Percentiles rank a stretch among this genome's conserved stretches.
Evolutionary conservation across 1,140 invertebrate genomes (phyloP).

Genomic region (Drosophila kurseongensis): DNA sequence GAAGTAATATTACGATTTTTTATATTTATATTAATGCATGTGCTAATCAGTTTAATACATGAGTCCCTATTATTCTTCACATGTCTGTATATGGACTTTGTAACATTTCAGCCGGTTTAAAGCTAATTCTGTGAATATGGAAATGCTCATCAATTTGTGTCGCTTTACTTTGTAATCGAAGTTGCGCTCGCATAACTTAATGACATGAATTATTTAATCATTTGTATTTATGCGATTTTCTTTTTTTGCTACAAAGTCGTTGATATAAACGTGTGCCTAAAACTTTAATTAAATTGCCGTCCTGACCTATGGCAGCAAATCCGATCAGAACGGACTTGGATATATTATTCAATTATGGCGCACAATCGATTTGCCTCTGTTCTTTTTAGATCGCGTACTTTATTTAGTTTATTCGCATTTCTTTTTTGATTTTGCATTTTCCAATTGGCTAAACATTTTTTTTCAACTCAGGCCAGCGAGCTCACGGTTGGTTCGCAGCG

Average conservation of each 20-base stretch:
- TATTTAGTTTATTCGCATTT: constrained; percentile 29
- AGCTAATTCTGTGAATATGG: constrained; percentile 22
- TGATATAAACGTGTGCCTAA: constrained; percentile 38
- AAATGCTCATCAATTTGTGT: constrained; percentile 24
- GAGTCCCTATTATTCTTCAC: too few species aligned
- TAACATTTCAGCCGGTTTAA: constrained; percentile 5
- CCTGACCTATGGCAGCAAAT: constrained; percentile 32
- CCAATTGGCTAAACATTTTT: constrained; percentile 66
- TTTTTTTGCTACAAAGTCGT: constrained; percentile 41
- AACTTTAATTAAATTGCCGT: constrained; percentile 39
- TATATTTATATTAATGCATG: too few species aligned
- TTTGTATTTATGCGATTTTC: constrained; percentile 73
- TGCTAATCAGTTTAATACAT: too few species aligned
- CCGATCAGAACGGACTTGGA: constrained; percentile 40
- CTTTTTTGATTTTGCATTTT: constrained; percentile 61
- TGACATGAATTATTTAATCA: constrained; percentile 82
- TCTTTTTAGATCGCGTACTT: constrained; percentile 16
- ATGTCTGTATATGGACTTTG: constrained; percentile 41
- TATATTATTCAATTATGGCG: constrained; percentile 73
- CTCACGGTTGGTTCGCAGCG: constrained; percentile 38
- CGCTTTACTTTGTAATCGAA: constrained; percentile 36
- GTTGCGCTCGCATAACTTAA: constrained; percentile 68
- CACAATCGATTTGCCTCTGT: constrained; percentile 18
- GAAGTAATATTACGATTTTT: too few species aligned
- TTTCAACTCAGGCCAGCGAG: constrained; percentile 48